These are phyloP conservation scores for Drosophila nigrodunni DNA, from an alignment of 1,140 invertebrate genomes.

Conservation along the genomic window DNA sequence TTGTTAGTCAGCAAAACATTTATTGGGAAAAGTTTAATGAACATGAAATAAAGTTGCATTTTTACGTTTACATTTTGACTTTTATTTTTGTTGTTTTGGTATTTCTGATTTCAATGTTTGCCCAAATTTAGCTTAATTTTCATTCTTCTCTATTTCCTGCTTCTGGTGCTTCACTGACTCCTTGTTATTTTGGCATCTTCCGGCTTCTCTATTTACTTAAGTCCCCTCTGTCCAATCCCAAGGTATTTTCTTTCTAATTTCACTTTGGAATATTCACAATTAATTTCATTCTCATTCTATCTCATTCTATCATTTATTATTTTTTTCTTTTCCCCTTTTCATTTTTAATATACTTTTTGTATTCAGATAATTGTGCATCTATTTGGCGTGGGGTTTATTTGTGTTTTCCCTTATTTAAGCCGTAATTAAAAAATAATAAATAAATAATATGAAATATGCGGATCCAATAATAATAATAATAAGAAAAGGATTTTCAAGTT, in stretches of 20 bases:
- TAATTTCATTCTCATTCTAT: neutral
- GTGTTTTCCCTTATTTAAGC: too few relatives aligned
- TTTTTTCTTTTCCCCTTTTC: neutral
- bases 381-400: too few relatives aligned
- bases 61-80: neutral
- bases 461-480: too few relatives aligned
- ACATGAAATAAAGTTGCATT: conserved; percentile 4
- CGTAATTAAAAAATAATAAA: too few relatives aligned
- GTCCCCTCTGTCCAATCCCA: neutral
- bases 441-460: too few relatives aligned
- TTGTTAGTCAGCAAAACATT: conserved; percentile 1
- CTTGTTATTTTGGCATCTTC: conserved; percentile 10
- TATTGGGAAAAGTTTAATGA: conserved; percentile 11
- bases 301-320: neutral
- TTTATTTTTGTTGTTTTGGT: conserved; percentile 3
- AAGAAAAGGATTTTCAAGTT: too few relatives aligned
- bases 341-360: conserved; percentile 1
- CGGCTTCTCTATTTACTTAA: neutral
- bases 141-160: neutral
- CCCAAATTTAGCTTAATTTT: conserved; percentile 12
- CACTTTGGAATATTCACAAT: conserved; percentile 4
- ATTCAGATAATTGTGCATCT: neutral
- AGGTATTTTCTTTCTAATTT: conserved; percentile 11
- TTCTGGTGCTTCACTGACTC: neutral
- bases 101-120: conserved; percentile 5